phyloP scores from a whole-genome alignment of 2,797 vertebrate species.

The Ibycter americanus region DNA sequence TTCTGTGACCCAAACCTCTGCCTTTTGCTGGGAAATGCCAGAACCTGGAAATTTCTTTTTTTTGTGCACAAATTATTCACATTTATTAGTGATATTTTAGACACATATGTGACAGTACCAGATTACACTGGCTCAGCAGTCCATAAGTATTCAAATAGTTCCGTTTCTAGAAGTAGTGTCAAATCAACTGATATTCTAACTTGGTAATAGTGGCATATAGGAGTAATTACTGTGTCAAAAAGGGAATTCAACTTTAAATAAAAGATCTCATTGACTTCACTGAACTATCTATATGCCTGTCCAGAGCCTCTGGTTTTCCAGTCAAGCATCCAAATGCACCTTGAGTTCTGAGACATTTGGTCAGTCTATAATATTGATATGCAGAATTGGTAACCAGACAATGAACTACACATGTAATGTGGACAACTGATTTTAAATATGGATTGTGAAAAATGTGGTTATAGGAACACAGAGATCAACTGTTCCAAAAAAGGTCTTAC shows the following conservation, averaged over 20 bases:
- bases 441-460: not conserved
- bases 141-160: not conserved
- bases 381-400: not conserved
- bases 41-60: not conserved
- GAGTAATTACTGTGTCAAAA: not conserved
- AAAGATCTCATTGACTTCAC: not conserved
- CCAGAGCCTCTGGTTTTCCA: not conserved
- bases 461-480: not conserved
- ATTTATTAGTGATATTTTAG: not conserved
- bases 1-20: not conserved
- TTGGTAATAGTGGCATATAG: not conserved
- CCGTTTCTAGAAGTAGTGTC: not conserved
- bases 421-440: not conserved
- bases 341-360: not conserved
- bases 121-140: not conserved
- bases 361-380: not conserved
- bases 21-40: not conserved
- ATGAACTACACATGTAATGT: not conserved
- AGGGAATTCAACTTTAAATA: not conserved
- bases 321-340: not conserved
- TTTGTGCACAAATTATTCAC: not conserved
- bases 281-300: not conserved
- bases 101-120: not conserved
- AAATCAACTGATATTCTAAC: not conserved
- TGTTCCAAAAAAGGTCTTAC: not conserved